Conservation (phyloP, 2,797 vertebrate species). For the Neosilurus hyrtlii region DNA sequence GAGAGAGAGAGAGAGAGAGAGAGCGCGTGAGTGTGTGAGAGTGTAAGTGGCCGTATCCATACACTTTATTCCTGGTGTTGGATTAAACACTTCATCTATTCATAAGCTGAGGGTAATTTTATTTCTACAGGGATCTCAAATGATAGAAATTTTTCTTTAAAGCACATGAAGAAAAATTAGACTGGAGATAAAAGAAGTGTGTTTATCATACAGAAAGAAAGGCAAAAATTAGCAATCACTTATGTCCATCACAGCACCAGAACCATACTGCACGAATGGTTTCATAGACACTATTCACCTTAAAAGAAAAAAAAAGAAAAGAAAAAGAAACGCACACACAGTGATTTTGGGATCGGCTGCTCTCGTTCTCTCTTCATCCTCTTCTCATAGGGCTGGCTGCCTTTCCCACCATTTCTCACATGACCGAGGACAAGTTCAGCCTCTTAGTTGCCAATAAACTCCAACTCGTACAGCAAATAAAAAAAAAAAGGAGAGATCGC, state of each 20-base stretch:
- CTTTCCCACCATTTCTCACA: background rate
- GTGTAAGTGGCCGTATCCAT: background rate
- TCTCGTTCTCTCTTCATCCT: background rate
- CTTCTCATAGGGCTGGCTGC: background rate
- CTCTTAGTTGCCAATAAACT: slow-evolving; percentile 12
- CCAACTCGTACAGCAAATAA: slow-evolving; percentile 48
- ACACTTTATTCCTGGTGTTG: background rate
- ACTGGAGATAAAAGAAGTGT: background rate
- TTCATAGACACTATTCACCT: too few species aligned
- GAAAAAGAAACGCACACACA: background rate
- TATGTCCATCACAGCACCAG: too few species aligned
- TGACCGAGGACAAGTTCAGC: background rate
- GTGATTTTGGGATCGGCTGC: background rate
- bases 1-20: background rate
- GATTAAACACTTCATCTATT: background rate
- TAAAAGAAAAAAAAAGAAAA: too few species aligned
- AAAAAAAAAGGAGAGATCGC: slow-evolving; percentile 36
- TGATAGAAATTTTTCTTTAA: background rate
- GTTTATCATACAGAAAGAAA: background rate
- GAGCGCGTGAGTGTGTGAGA: too few species aligned
- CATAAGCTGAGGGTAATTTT: background rate
- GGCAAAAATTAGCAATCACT: too few species aligned
- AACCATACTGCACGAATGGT: too few species aligned
- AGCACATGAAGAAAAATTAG: background rate
- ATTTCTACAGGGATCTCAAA: background rate